Evolutionary conservation across 2,113 vertebrate genomes (phyloP), one percentile per base, ranked within the genome.

Genomic region (Empidonax traillii): DNA sequence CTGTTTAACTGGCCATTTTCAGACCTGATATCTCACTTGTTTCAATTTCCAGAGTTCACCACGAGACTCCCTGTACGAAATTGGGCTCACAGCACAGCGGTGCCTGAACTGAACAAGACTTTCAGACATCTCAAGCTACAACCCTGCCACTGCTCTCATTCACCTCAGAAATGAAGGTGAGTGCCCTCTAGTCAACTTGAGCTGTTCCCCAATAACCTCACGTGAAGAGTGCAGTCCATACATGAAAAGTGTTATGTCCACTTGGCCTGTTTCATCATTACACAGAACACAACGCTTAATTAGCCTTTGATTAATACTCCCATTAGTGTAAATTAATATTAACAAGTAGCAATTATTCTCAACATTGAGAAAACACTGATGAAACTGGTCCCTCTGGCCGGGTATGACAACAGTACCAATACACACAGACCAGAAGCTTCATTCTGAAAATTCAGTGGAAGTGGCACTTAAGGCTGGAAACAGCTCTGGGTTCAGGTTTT

Each of bases 211-310:
- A 1, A 8, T 6, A 37, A 30, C 37, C 14, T 16, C 44, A 63
- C 43, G 17, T 7, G 13, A 43, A 72, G n/a, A 69, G 28, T 4
- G 7, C n/a, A 53, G 23, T 25, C n/a, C 0, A 0, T 52, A 14
- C 4, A 39, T 8, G 6, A 49, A 18, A 69, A 77, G 5, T 33
- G 41, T 37, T 21, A 10, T 65, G 23, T 65, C 41, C 17, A n/a
- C 24, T 43, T 69, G 1, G 13, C 52, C 27, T 25, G 3, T 58
- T 86, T 59, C 33, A 37, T 81, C 46, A 49, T 69, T 44, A 68
- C 39, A 41, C 6, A 52, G 44, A 93, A 30, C 28, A 37, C 11
- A 39, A 3, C 15, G 18, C 52, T 75, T 62, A 44, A 63, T 61
- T 67, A 65, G 9, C 47, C 63, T 39, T 65, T 73, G 28, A 85